phyloP scores from a whole-genome alignment of 2,797 vertebrate genomes.

The Crocodylus rhombifer region DNA sequence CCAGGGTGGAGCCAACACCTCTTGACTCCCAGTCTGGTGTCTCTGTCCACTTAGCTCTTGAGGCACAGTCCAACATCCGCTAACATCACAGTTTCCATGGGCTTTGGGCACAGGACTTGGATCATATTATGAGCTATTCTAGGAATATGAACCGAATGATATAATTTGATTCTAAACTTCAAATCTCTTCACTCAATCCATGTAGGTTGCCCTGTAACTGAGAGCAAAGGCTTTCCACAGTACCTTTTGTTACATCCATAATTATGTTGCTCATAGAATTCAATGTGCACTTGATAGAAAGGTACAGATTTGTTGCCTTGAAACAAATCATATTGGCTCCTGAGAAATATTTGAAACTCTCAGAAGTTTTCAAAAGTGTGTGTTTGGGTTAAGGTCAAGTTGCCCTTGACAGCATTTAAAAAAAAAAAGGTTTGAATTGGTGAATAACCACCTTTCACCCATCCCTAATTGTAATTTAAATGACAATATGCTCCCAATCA shows the following conservation, averaged over 20 bases:
- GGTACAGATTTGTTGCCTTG: conserved; percentile 72
- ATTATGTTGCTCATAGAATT: conserved; percentile 60
- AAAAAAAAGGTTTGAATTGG: conserved; percentile 81
- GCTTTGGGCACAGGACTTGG: conserved; percentile 55
- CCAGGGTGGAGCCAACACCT: neutral
- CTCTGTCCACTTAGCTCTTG: neutral
- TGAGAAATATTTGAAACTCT: conserved; percentile 73
- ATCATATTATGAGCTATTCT: conserved; percentile 60
- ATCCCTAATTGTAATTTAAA: conserved; percentile 96
- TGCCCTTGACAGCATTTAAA: conserved; percentile 82
- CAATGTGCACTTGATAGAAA: conserved; percentile 27
- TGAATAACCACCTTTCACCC: conserved; percentile 91
- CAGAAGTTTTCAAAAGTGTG: conserved; percentile 78
- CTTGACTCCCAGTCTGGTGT: fast-evolving
- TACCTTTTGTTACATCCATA: conserved; percentile 55
- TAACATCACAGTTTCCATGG: neutral
- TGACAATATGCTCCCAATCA: conserved; percentile 96
- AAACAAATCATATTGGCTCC: conserved; percentile 73
- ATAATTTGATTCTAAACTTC: conserved; percentile 70
- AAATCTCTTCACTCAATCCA: conserved; percentile 45
- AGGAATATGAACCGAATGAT: conserved; percentile 57
- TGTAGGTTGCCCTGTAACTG: conserved; percentile 46
- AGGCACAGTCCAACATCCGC: conserved; percentile 1
- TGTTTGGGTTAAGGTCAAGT: conserved; percentile 85
- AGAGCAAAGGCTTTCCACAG: conserved; percentile 49